Evolutionary conservation across 2,888 invertebrate genomes (phyloP).

Genomic region (Bombyx huttoni): DNA sequence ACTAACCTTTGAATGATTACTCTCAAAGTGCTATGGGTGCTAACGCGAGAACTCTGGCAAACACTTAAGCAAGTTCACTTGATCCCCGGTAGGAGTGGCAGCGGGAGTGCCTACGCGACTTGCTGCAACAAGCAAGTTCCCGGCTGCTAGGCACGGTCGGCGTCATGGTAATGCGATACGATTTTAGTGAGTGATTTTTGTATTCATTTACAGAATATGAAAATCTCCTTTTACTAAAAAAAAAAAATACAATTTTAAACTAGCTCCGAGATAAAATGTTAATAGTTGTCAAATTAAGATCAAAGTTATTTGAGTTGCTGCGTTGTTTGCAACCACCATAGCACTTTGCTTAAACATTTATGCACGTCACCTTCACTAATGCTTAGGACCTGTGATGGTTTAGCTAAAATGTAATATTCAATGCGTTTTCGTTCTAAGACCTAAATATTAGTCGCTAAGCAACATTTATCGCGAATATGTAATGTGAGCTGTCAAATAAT

Average conservation of each 20-base stretch:
- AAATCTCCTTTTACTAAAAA: constrained; percentile 65
- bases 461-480: constrained; percentile 16
- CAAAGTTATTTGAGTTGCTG: constrained; percentile 25
- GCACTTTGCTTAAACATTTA: constrained; percentile 35
- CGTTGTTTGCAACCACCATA: constrained; percentile 40
- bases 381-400: constrained; percentile 65
- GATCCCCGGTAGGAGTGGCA: constrained; percentile 13
- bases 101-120: constrained; percentile 58
- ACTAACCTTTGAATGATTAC: constrained; percentile 28
- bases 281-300: constrained; percentile 3
- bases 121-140: constrained; percentile 65
- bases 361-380: constrained; percentile 46
- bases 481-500: no score
- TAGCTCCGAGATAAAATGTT: constrained; percentile 4
- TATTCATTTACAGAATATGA: constrained; percentile 52
- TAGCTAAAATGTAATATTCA: constrained; percentile 41
- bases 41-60: constrained; percentile 24
- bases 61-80: constrained; percentile 15
- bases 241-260: constrained; percentile 5
- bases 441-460: constrained; percentile 49
- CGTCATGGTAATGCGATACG: constrained; percentile 44
- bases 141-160: constrained; percentile 48
- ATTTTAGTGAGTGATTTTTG: constrained; percentile 66
- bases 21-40: constrained; percentile 50
- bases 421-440: constrained; percentile 34